A percentile compares a stretch with the other conserved stretches of the same genome.
These are phyloP conservation scores for Ethmia dodecea DNA, from an alignment of 2,888 invertebrate genomes.

Conservation along the genomic window DNA sequence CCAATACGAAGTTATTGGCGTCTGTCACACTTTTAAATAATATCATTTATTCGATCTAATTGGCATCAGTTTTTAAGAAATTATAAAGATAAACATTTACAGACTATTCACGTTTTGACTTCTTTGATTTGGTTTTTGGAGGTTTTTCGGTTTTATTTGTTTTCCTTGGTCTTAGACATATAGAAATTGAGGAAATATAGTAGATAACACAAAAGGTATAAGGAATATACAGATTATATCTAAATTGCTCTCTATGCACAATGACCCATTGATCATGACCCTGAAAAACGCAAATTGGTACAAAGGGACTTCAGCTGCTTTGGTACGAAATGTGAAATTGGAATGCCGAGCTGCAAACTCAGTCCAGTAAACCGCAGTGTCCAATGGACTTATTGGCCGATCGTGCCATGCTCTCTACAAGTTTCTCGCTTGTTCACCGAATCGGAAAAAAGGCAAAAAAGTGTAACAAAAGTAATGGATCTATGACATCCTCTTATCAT, in stretches of 20 bases:
- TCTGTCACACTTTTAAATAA: no score
- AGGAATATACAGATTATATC: conserved; percentile 29
- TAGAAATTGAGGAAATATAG: background rate
- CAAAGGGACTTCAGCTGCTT: conserved; percentile 64
- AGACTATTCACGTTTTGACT: background rate
- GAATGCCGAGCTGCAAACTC: conserved; percentile 76
- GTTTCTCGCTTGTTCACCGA: conserved; percentile 54
- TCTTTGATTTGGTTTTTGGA: background rate
- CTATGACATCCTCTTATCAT: no score
- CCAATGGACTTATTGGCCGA: conserved; percentile 74
- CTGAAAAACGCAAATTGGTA: conserved; percentile 72
- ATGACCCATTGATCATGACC: no score
- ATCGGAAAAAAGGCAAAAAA: conserved; percentile 40
- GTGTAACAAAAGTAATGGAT: no score
- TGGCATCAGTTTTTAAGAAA: background rate
- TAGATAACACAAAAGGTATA: background rate
- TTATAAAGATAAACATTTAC: background rate
- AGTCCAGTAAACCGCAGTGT: conserved; percentile 80
- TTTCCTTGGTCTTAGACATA: background rate
- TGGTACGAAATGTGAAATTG: conserved; percentile 55
- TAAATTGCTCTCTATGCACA: no score
- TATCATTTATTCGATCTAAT: no score
- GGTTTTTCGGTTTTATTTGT: background rate
- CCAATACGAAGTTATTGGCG: no score
- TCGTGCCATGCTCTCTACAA: conserved; percentile 76